phyloP scores from a whole-genome alignment of 64 coral and sea anemone genomes.

The Montipora capricornis region DNA sequence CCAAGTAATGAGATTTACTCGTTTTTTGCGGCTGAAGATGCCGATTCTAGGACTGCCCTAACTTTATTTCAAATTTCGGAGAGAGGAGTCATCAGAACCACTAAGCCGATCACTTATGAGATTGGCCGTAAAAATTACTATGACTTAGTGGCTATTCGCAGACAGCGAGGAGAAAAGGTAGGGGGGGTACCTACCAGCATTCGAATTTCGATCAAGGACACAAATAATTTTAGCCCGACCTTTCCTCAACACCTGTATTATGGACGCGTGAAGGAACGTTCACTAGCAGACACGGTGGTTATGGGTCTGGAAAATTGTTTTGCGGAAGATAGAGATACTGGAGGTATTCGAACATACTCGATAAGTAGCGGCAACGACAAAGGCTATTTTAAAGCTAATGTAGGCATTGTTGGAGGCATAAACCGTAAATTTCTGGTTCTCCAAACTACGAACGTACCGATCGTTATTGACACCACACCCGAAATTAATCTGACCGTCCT shows the following conservation, averaged over 20 bases:
- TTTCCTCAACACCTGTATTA: constrained; percentile 74
- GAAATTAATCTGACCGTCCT: constrained; percentile 78
- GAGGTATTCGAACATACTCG: constrained; percentile 42
- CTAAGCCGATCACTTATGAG: constrained; percentile 59
- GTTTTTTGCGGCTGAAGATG: constrained; percentile 53
- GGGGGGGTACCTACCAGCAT: constrained; percentile 76
- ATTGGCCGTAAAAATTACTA: constrained; percentile 79
- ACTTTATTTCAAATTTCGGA: constrained; percentile 74
- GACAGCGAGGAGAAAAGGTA: constrained; percentile 51
- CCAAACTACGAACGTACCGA: constrained; percentile 63
- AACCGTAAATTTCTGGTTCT: constrained; percentile 76
- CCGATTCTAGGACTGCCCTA: constrained; percentile 24
- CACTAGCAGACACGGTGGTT: constrained; percentile 62
- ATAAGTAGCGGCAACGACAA: constrained; percentile 90
- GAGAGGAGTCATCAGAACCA: constrained; percentile 65
- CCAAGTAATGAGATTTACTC: constrained; percentile 55
- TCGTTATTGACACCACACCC: constrained; percentile 69
- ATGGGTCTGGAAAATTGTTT: constrained; percentile 82
- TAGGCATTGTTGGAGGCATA: not conserved
- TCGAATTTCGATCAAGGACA: constrained; percentile 65
- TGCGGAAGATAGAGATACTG: constrained; percentile 79
- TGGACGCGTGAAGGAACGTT: constrained; percentile 65
- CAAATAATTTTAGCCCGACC: constrained; percentile 86
- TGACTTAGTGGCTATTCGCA: constrained; percentile 73
- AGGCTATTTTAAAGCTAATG: constrained; percentile 75